Base-by-base conservation (phyloP, 2,888 invertebrate species). In the Perdita meconis region DNA sequence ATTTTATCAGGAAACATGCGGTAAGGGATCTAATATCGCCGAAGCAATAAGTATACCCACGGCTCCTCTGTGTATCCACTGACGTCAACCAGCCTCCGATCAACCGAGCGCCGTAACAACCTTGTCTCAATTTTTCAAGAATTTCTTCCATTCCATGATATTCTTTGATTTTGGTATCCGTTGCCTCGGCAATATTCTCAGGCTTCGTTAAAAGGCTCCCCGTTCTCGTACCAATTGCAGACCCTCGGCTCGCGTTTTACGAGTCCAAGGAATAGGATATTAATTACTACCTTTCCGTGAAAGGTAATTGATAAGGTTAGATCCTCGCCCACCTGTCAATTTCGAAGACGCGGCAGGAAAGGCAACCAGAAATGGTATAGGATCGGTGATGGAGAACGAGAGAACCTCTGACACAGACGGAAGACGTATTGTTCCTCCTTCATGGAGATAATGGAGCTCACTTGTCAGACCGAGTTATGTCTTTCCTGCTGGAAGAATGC, bases 351-450 rank as follows among this genome's bases (percentile, higher is more conserved):
- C 55, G 53, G 57, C n/a, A 47, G 44, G 63, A 66, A 47, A 68
- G 71, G 67, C 79, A 82, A 80, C 76, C 67, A 63, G 51, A 75
- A 75, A 78, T 70, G 71, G 67, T 34, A 26, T 55, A 71, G 76
- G 63, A 66, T 72, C 67, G 44, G 60, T 34, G 77, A 63, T 38
- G 68, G 56, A 57, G 47, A 69, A 63, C 50, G 63, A 77, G 63
- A 34, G 50, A 73, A 59, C 44, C 67, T 66, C 71, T 64, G 44
- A 59, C 36, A 56, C 57, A 77, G 74, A 70, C 69, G 60, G 80
- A 88, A 88, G 87, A 89, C 81, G 87, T 89, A 89, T 90, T 88
- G 89, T 89, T 90, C 86, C 87, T 89, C 82, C 84, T 71, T 83
- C 77, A 78, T 73, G 78, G 84, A 84, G 86, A 87, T 89, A 90